These are phyloP conservation scores for Chloroceryle inda DNA, from an alignment of 2,797 vertebrate species.

Conservation along the genomic window DNA sequence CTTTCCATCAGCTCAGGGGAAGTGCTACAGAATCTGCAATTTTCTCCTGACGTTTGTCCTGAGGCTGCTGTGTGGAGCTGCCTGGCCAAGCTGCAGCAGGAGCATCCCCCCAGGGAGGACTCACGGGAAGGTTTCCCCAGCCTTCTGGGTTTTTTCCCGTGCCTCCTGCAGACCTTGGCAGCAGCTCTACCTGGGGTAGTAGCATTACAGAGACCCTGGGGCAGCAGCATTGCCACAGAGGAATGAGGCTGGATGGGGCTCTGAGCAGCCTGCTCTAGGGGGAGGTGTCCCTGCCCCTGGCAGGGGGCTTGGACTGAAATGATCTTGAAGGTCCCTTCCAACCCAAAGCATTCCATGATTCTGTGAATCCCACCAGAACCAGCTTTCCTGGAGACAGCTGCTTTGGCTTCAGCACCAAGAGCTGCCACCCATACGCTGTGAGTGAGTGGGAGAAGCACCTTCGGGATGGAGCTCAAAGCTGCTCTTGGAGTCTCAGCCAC, in stretches of 20 bases:
- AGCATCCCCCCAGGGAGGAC: not conserved
- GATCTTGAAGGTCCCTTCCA: too few relatives aligned
- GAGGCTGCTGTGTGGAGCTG: fast-evolving
- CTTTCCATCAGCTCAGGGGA: not conserved
- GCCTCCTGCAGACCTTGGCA: not conserved
- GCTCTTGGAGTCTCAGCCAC: not conserved
- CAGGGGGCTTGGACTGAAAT: too few relatives aligned
- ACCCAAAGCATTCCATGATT: too few relatives aligned
- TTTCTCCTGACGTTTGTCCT: fast-evolving
- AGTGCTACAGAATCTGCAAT: fast-evolving
- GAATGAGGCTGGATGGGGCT: too few relatives aligned
- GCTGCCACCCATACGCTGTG: fast-evolving
- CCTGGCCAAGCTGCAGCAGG: fast-evolving
- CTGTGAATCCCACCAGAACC: too few relatives aligned
- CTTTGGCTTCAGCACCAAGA: not conserved
- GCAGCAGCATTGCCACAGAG: not conserved
- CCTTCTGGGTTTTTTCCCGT: fast-evolving
- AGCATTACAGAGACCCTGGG: too few relatives aligned
- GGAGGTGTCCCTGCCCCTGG: too few relatives aligned
- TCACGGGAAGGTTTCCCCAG: fast-evolving
- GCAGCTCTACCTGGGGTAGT: not conserved
- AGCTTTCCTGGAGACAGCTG: too few relatives aligned
- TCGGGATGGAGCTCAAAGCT: not conserved
- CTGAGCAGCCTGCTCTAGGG: too few relatives aligned
- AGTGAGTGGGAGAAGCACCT: not conserved